Base-by-base conservation (phyloP, 2,113 vertebrate species). In the Puntigrus tetrazona region DNA sequence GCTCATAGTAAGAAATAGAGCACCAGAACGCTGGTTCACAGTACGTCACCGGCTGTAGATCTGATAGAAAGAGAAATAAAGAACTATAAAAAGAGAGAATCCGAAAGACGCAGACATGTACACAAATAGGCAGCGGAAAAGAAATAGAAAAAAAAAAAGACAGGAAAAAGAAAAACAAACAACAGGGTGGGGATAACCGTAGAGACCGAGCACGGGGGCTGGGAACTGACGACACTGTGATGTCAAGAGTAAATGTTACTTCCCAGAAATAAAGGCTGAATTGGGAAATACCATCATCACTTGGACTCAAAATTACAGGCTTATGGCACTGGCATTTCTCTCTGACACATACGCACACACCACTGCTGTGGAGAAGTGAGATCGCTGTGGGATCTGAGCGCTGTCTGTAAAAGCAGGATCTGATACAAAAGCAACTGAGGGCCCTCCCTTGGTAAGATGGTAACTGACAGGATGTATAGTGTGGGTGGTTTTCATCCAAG, bases 1-100 rank as follows among this genome's bases (percentile, higher is more conserved):
- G 95, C 90, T 99, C 98, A 0, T 99, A 99, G 94, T 99, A 99
- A 55, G 97, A 98, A 80, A 99, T 99, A 1, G 98, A 99, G 91
- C 98, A 99, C 98, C 98, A 99, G 94, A 99, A 99, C 11, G 98
- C 97, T 0, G 98, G 98, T 93, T 99, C 98, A 5, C 98, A 99
- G 94, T 99, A 99, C 18, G 97, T 99, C 78, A 99, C 97, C 0
- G 98, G 98, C 94, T 99, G 98, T 84, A 99, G 95, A 87, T 99
- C 98, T 99, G 91, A 70, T 52, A 29, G 20, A 0, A n/a, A 69
- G 7, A n/a, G 55, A 45, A 43, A 13, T 20, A 27, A 84, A 45
- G 0, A 75, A 77, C 31, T 78, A 36, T 43, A 47, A 36, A 43
- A 70, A 25, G 5, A 52, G 36, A 38, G 27, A 47, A 65, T 50